phyloP scores from a whole-genome alignment of 2,888 invertebrate species.

The Doris montereyensis region DNA sequence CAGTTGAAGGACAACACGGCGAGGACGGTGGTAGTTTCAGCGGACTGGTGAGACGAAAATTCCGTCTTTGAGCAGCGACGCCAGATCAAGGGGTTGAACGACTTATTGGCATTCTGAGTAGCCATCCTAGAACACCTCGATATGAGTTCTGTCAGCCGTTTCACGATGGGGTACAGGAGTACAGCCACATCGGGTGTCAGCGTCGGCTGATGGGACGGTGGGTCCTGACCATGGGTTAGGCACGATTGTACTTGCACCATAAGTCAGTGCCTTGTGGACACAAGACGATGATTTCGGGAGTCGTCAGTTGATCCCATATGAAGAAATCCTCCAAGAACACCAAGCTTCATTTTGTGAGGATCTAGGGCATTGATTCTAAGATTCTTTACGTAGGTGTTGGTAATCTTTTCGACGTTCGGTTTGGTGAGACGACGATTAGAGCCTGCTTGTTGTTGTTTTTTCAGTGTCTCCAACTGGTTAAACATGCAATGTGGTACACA shows the following conservation, averaged over 20 bases:
- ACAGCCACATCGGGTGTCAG: too few species aligned
- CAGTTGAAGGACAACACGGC: not conserved
- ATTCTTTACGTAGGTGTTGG: conserved; percentile 11
- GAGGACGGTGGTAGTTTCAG: conserved; percentile 3
- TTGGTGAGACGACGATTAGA: too few species aligned
- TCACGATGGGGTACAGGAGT: conserved; percentile 6
- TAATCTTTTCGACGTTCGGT: not conserved
- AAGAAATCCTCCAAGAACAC: not conserved
- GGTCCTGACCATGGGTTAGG: too few species aligned
- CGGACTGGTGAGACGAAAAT: not conserved
- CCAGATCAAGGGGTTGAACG: conserved; percentile 25
- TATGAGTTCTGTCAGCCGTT: conserved; percentile 21
- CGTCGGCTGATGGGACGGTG: not conserved
- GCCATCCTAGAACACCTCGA: conserved; percentile 21
- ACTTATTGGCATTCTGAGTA: conserved; percentile 34
- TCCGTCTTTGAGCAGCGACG: conserved; percentile 8
- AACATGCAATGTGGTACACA: too few species aligned
- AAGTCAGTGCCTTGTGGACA: not conserved
- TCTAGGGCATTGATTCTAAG: conserved; percentile 1
- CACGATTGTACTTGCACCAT: too few species aligned
- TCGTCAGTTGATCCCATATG: not conserved
- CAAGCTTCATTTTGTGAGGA: too few species aligned
- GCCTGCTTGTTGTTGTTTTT: too few species aligned
- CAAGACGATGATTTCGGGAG: conserved; percentile 7
- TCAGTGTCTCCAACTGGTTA: too few species aligned